phyloP scores from a whole-genome alignment of 2,113 vertebrate genomes.

The Mohoua ochrocephala region DNA sequence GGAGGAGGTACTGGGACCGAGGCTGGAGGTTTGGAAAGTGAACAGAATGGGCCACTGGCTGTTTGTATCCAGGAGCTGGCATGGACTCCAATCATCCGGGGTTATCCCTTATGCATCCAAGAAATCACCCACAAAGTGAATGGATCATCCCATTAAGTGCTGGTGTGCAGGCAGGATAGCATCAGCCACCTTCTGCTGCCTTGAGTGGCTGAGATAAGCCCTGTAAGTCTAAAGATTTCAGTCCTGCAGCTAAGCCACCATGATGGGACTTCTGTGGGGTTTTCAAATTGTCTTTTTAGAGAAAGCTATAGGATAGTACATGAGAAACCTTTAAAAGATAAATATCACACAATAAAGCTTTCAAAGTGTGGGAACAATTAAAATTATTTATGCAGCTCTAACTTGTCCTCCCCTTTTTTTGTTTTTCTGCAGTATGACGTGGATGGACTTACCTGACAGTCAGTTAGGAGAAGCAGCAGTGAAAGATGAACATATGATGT shows the following conservation, averaged over 20 bases:
- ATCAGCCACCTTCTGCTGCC: background rate
- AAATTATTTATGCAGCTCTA: background rate
- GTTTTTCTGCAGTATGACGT: background rate
- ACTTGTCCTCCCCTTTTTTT: background rate
- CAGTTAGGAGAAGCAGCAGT: background rate
- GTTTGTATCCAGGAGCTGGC: background rate
- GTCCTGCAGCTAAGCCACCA: background rate
- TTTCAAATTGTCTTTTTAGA: background rate
- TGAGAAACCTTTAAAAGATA: background rate
- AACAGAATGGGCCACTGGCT: background rate
- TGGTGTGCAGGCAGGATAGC: background rate
- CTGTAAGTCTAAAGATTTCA: background rate
- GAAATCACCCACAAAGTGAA: background rate
- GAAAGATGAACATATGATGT: background rate
- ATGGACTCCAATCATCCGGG: background rate
- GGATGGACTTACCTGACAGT: background rate
- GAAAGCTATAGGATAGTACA: background rate
- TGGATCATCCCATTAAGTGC: background rate
- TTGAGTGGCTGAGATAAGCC: background rate
- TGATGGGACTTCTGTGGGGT: background rate
- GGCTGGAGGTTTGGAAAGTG: background rate
- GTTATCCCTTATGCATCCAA: background rate
- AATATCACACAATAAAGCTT: background rate
- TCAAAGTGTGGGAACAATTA: background rate
- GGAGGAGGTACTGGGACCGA: background rate